A percentile compares a stretch with the other conserved stretches of the same genome.
phyloP scores from a whole-genome alignment of 2,797 vertebrate species.

The Sylvilagus floridanus region DNA sequence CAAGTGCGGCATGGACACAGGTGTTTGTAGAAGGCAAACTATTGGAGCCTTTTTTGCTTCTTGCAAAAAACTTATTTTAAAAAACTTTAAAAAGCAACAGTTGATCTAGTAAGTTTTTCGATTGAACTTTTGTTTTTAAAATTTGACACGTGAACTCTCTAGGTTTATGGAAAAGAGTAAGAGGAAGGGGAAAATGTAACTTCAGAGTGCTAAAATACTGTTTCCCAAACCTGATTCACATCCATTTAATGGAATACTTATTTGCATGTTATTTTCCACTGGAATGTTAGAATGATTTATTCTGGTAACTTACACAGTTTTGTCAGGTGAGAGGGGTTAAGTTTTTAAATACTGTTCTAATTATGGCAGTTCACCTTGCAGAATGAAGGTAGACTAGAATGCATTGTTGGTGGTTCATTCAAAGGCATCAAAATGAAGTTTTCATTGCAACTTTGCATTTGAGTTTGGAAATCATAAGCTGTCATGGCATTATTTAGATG shows the following conservation, averaged over 20 bases:
- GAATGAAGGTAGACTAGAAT: conserved; percentile 21
- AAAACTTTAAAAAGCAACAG: conserved; percentile 62
- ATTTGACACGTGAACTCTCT: conserved; percentile 52
- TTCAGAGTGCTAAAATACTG: conserved; percentile 20
- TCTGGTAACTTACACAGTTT: conserved; percentile 28
- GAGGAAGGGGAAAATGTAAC: conserved; percentile 41
- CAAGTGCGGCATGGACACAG: not conserved
- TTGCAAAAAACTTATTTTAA: not conserved
- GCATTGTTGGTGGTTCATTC: conserved; percentile 31
- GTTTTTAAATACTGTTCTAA: not conserved
- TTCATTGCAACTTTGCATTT: not conserved
- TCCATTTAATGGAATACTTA: conserved; percentile 23
- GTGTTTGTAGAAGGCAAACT: conserved; percentile 53
- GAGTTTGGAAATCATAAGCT: conserved; percentile 55
- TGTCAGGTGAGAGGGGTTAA: not conserved
- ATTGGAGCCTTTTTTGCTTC: not conserved
- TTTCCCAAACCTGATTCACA: conserved; percentile 42
- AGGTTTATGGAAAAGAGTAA: not conserved
- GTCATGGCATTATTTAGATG: conserved; percentile 17
- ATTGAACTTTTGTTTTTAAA: conserved; percentile 71
- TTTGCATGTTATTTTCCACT: conserved; percentile 28
- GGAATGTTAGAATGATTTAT: conserved; percentile 52
- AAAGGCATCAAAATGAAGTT: conserved; percentile 42
- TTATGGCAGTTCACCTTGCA: not conserved
- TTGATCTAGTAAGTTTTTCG: conserved; percentile 54